Evolutionary conservation across 2,113 vertebrate species (phyloP).

Genomic region (Caretta caretta): DNA sequence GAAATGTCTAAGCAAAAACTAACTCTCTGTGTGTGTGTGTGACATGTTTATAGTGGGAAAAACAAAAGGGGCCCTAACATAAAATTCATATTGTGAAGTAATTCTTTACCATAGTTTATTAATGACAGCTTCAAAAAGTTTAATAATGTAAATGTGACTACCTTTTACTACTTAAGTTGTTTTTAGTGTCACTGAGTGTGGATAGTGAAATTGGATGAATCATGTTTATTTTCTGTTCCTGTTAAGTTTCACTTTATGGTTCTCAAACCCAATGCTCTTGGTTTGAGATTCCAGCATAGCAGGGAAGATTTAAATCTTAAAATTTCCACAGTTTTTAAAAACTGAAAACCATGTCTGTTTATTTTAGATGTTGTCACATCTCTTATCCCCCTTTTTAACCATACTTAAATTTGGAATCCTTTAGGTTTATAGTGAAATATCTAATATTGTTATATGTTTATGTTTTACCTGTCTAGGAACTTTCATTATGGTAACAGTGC

Average conservation of each 20-base stretch:
- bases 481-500: not conserved
- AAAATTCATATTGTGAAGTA: not conserved
- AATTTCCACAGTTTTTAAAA: not conserved
- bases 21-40: not conserved
- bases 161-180: not conserved
- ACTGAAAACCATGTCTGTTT: not conserved
- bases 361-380: not conserved
- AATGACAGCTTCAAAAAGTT: not conserved
- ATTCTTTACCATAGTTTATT: not conserved
- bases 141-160: not conserved
- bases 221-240: not conserved
- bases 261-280: not conserved
- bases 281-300: not conserved
- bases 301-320: not conserved
- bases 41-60: not conserved
- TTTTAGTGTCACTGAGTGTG: not conserved
- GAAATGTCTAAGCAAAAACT: not conserved
- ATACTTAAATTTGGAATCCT: not conserved
- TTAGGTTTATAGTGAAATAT: not conserved
- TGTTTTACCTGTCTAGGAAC: not conserved
- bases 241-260: not conserved
- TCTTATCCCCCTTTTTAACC: not conserved
- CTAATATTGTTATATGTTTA: not conserved
- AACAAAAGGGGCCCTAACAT: not conserved
- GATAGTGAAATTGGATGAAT: not conserved